These are phyloP conservation scores for Pristionchus fissidentatus DNA, from an alignment of 2,888 invertebrate species.

Conservation along the genomic window DNA sequence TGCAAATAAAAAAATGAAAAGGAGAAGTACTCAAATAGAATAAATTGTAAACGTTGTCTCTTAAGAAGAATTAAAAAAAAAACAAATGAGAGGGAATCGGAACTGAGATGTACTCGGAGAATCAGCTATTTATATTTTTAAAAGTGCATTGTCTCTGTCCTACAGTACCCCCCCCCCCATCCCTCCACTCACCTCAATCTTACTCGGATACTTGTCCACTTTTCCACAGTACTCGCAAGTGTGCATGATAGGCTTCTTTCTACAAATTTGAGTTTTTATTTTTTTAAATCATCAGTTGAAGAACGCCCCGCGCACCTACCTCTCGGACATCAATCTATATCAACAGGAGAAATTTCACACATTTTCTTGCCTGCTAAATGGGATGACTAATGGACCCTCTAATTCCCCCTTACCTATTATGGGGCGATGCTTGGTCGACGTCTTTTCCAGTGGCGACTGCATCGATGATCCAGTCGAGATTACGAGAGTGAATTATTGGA, in stretches of 20 bases:
- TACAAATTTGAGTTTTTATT: too few species aligned
- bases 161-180: too few species aligned
- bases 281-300: too few species aligned
- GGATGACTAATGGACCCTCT: neutral
- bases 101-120: too few species aligned
- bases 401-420: slow-evolving; percentile 53
- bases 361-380: neutral
- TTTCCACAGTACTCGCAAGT: slow-evolving; percentile 67
- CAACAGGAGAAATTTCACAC: neutral
- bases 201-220: slow-evolving; percentile 68
- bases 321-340: too few species aligned
- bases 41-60: too few species aligned
- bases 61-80: neutral
- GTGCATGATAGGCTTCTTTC: slow-evolving; percentile 63
- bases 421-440: slow-evolving; percentile 64
- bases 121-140: too few species aligned
- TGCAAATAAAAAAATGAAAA: neutral
- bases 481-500: slow-evolving; percentile 49
- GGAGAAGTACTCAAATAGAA: neutral
- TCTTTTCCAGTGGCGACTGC: slow-evolving; percentile 67
- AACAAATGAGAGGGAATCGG: neutral
- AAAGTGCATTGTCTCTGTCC: too few species aligned
- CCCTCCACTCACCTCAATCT: slow-evolving; percentile 58
- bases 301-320: too few species aligned
- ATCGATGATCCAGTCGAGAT: slow-evolving; percentile 71